Base-by-base conservation (phyloP, 2,113 vertebrate species). In the Garra rufa region DNA sequence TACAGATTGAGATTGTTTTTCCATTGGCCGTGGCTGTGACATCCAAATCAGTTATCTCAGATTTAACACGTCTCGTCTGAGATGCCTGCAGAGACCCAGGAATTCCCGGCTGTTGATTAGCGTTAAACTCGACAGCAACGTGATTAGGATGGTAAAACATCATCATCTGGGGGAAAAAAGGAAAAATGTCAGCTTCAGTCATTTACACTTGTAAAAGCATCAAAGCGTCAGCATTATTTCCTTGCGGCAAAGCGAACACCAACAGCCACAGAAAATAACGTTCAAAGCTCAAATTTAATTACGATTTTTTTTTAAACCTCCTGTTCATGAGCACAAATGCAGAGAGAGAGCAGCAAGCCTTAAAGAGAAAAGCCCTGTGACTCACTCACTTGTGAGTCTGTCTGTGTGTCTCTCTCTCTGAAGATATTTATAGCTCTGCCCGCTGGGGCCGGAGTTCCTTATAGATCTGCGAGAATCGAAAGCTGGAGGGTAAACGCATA, bases 1-100 rank as follows among this genome's bases (percentile, higher is more conserved):
- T 80, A 80, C 78, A 67, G 8, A 63, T 48, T 30, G 78, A 80
- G 78, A 79, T 65, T 79, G 76, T 80, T 80, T 80, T 80, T 80
- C 78, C 78, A 67, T n/a, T 80, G 77, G 77, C 59, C n/a, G 0
- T 17, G 76, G 38, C 76, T 46, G 59, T 80, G 78, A 67, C 44
- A 59, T 80, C 59, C 43, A 78, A 34, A 24, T 75, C 46, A 19
- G 11, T 50, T 75, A 26, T 67, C 78, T 80, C 59, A 13, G 78
- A 19, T 67, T 67, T 80, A 75, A 67, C 28, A 46, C 17, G 30
- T 67, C 34, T 57, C 9, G 52, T 2, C 52, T 15, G 34, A 41
- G 76, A 59, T 41, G 38, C 9, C 57, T 63, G 24, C 38, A 44
- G 55, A 28, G 63, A 79, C 19, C n/a, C 17, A 11, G 38, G 26